phyloP scores from a whole-genome alignment of 2,797 vertebrate genomes.

The Furcifer pardalis region DNA sequence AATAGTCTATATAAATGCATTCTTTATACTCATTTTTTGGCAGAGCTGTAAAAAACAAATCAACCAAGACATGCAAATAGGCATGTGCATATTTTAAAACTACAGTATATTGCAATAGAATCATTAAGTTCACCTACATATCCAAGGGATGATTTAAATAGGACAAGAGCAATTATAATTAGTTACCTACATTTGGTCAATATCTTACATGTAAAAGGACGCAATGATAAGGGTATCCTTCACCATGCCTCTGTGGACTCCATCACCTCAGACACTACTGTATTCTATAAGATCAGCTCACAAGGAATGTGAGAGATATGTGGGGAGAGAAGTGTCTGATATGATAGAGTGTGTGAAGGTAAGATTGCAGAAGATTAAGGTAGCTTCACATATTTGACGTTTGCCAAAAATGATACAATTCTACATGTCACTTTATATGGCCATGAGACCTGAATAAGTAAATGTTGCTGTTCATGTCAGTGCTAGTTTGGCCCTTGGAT shows the following conservation, averaged over 20 bases:
- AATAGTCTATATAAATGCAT: slow-evolving; percentile 72
- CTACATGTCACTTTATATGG: not conserved
- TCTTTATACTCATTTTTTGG: slow-evolving; percentile 76
- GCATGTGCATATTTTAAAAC: too few species aligned
- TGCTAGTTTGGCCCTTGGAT: not conserved
- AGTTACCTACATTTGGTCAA: not conserved
- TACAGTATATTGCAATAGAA: slow-evolving; percentile 35
- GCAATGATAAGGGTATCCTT: not conserved
- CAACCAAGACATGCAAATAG: slow-evolving; percentile 58
- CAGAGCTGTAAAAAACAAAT: slow-evolving; percentile 57
- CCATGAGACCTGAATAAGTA: not conserved
- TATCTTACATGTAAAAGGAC: not conserved
- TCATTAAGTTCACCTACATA: slow-evolving; percentile 26
- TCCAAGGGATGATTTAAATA: slow-evolving; percentile 33
- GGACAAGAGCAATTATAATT: not conserved
- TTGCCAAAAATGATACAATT: not conserved
- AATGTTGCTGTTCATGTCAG: not conserved
- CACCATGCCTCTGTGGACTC: too few species aligned
- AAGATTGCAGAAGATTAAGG: not conserved
- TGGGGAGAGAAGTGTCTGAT: not conserved
- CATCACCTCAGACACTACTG: not conserved
- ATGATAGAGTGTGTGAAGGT: too few species aligned
- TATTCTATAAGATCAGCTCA: not conserved
- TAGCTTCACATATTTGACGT: not conserved
- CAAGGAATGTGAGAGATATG: not conserved